Conservation (phyloP, 2,888 invertebrate species). For the Pheosia gnoma region DNA sequence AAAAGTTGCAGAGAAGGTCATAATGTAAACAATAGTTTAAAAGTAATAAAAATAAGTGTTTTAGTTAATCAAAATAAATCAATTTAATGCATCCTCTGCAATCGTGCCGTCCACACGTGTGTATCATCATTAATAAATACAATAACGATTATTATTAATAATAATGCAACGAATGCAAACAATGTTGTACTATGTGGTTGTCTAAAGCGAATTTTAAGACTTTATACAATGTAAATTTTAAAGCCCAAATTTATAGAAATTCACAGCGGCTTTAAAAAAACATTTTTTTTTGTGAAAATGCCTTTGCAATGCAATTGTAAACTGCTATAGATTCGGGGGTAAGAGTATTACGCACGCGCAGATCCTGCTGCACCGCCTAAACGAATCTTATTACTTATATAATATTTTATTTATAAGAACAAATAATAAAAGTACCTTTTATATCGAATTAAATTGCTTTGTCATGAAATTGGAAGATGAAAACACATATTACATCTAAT, state of each 20-base stretch:
- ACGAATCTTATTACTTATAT: conserved; percentile 22
- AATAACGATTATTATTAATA: conserved; percentile 38
- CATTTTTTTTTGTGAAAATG: too few relatives aligned
- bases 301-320: too few relatives aligned
- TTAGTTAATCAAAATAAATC: conserved; percentile 19
- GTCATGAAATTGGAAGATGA: conserved; percentile 7
- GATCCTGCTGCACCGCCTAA: conserved; percentile 42
- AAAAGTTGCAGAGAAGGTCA: conserved; percentile 26
- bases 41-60: conserved; percentile 29
- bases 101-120: conserved; percentile 26
- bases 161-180: conserved; percentile 54
- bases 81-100: conserved; percentile 31
- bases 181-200: conserved; percentile 68
- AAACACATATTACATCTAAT: conserved; percentile 35
- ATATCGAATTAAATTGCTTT: not conserved
- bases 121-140: conserved; percentile 20
- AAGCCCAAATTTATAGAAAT: too few relatives aligned
- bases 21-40: conserved; percentile 20
- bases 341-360: conserved; percentile 36
- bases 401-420: conserved; percentile 3
- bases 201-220: conserved; percentile 30
- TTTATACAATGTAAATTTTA: conserved; percentile 26
- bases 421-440: not conserved
- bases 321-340: too few relatives aligned
- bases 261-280: too few relatives aligned